Evolutionary conservation across 2,113 vertebrate species (phyloP).

Genomic region (Sebastes schlegelii): DNA sequence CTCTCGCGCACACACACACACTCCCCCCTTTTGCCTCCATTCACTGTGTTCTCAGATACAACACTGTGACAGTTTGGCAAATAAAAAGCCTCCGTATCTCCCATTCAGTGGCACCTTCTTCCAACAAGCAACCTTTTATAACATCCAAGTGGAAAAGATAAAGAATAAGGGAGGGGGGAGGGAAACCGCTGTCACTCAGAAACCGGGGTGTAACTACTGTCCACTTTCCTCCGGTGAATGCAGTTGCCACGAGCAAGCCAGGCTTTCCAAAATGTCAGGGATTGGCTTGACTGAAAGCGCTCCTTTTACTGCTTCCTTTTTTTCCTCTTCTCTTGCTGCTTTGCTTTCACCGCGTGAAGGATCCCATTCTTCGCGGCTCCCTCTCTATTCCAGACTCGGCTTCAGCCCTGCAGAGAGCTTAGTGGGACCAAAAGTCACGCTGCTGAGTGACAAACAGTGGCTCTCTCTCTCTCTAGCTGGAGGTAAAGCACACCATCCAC

Average conservation of each 20-base stretch:
- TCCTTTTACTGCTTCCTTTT: conserved; percentile 53
- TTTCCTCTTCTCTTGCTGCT: conserved; percentile 23
- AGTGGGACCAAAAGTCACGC: conserved; percentile 62
- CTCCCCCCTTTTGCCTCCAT: conserved; percentile 29
- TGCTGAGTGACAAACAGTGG: conserved; percentile 70
- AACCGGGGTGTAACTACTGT: conserved; percentile 58
- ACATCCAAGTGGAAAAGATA: conserved; percentile 57
- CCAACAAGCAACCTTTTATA: conserved; percentile 64
- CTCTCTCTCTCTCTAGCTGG: conserved; percentile 33
- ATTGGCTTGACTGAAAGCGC: conserved; percentile 65
- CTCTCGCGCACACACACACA: background rate
- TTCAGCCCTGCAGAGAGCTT: conserved; percentile 55
- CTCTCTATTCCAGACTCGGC: conserved; percentile 67
- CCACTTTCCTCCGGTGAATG: conserved; percentile 60
- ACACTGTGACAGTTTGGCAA: conserved; percentile 68
- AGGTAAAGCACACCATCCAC: conserved; percentile 20
- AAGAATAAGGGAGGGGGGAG: conserved; percentile 35
- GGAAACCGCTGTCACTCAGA: conserved; percentile 36
- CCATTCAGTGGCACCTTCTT: conserved; percentile 51
- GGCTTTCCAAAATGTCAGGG: conserved; percentile 63
- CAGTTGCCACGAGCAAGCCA: conserved; percentile 43
- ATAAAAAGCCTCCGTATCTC: conserved; percentile 64
- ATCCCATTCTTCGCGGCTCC: conserved; percentile 66
- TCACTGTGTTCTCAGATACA: conserved; percentile 49
- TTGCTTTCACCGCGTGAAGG: conserved; percentile 67